Conservation (phyloP, 2,888 invertebrate genomes). For the Noctua janthe region DNA sequence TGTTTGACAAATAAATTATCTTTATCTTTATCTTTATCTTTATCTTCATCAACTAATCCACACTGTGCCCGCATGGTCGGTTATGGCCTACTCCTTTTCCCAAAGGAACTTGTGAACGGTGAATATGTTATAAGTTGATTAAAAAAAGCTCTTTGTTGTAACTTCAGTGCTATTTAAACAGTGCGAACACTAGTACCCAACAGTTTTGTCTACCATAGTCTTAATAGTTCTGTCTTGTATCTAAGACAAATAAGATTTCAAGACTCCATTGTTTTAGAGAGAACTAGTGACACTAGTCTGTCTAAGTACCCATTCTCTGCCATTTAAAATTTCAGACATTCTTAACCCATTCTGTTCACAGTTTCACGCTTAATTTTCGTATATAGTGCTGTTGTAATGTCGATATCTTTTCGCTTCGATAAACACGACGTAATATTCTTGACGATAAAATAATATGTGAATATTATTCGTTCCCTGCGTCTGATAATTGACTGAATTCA, state of each 20-base stretch:
- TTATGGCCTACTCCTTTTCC: background rate
- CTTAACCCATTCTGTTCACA: background rate
- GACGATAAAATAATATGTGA: conserved; percentile 6
- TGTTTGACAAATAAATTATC: too few species aligned
- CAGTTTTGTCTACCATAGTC: background rate
- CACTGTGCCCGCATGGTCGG: background rate
- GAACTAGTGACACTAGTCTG: background rate
- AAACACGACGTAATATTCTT: conserved; percentile 18
- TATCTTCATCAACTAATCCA: background rate
- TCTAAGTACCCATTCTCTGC: background rate
- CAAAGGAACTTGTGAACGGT: background rate
- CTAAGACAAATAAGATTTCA: background rate
- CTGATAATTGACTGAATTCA: conserved; percentile 34
- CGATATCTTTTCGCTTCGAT: conserved; percentile 15
- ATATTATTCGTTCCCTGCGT: background rate
- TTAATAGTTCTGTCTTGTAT: background rate
- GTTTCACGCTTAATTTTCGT: background rate
- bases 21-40: too few species aligned
- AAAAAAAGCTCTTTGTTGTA: background rate
- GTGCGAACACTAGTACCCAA: background rate
- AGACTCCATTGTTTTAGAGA: background rate
- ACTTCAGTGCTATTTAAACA: background rate
- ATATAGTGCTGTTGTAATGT: background rate
- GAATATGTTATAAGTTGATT: background rate
- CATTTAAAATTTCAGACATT: conserved; percentile 1